Conservation (phyloP, 1,140 invertebrate species). For the Diorhabda elongata region DNA sequence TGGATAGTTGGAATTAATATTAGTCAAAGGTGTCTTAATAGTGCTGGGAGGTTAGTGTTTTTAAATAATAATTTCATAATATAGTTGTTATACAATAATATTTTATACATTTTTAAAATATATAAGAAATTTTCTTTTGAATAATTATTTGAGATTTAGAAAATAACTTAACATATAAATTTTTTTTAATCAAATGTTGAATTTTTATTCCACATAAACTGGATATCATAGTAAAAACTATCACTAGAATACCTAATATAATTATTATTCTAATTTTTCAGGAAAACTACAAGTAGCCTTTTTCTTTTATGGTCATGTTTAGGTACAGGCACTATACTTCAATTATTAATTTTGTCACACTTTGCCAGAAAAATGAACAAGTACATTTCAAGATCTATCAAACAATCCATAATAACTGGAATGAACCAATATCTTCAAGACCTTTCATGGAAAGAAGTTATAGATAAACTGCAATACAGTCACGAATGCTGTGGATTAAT, state of each 20-base stretch:
- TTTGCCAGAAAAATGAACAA: conserved; percentile 38
- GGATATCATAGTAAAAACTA: too few species aligned
- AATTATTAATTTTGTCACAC: conserved; percentile 37
- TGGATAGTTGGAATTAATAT: conserved; percentile 42
- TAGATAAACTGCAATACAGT: conserved; percentile 43
- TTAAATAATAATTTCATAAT: neutral
- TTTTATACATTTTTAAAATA: too few species aligned
- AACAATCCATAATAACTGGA: conserved; percentile 38
- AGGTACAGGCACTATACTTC: conserved; percentile 35
- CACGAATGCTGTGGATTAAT: conserved; percentile 45
- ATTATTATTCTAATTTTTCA: conserved; percentile 20
- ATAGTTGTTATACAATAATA: neutral
- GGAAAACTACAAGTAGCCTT: conserved; percentile 42
- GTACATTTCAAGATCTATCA: conserved; percentile 41
- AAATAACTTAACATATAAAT: too few species aligned
- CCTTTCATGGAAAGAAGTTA: conserved; percentile 42
- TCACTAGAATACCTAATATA: too few species aligned
- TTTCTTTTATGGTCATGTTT: conserved; percentile 39
- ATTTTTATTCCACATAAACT: too few species aligned
- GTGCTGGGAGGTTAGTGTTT: conserved; percentile 40
- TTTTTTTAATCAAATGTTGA: too few species aligned
- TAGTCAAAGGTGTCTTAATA: conserved; percentile 38
- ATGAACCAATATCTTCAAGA: conserved; percentile 46
- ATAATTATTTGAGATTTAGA: too few species aligned
- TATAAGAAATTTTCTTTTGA: too few species aligned